Evolutionary conservation across 2,888 invertebrate genomes (phyloP), one percentile per base, ranked within the genome.

Genomic region (Gortyna flavago): DNA sequence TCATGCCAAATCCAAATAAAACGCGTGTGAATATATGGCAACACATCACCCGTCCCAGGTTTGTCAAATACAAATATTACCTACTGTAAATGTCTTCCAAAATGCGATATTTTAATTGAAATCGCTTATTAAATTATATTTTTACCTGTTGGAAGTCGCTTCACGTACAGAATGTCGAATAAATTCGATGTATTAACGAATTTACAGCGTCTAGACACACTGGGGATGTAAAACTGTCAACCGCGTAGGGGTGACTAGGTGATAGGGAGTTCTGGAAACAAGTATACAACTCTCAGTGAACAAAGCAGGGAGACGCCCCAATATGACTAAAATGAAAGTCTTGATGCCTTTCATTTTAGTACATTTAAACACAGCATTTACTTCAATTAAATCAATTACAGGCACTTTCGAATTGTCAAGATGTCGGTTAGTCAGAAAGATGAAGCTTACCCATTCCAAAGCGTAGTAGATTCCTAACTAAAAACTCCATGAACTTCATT

Each of bases 131-230:
- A 78, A 79, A 76, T 87, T 77, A 76, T 79, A 77, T 79, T 84
- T 81, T 85, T 72, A 78, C 76, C 38, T 59, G 35, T 76, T 75
- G 38, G 67, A 72, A 80, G 75, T 85, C 67, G 0, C 21, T 66
- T 65, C 77, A 77, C 73, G 77, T 81, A 35, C 51, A 75, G 25
- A 78, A 80, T 62, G 76, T 77, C 67, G 76, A 77, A 67, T 79
- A 69, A 85, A 88, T 88, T 88, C 80, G 84, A 89, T 89, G 79
- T 88, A 83, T 84, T 79, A 75, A 80, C 69, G 84, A 86, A 88
- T 91, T 91, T 91, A 90, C 83, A 79, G 65, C 79, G 91, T 91
- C 91, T 91, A 91, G 91, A 91, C 90, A 84, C 83, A 81, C 80
- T 72, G 79, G 41, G 73, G 77, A 72, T 79, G 79, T 78, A 80